phyloP scores from a whole-genome alignment of 2,113 vertebrate genomes.

The Artemisiospiza belli region DNA sequence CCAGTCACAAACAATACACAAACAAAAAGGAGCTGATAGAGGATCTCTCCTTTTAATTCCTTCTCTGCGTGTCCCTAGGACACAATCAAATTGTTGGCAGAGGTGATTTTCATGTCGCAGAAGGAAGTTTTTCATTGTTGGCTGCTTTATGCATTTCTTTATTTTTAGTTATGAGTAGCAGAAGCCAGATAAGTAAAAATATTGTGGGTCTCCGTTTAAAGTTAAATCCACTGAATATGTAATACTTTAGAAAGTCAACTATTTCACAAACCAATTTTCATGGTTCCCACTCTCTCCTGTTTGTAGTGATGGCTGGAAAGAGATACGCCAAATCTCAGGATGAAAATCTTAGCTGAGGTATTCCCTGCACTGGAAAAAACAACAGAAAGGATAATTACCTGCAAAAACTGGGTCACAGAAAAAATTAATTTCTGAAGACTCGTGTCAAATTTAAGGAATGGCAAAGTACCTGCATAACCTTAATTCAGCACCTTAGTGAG shows the following conservation, averaged over 20 bases:
- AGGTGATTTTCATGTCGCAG: neutral
- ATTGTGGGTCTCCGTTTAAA: neutral
- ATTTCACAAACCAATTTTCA: neutral
- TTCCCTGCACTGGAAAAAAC: neutral
- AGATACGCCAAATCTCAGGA: neutral
- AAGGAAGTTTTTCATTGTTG: neutral
- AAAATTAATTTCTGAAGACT: neutral
- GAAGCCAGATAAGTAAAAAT: neutral
- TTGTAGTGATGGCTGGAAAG: neutral
- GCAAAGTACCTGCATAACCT: neutral
- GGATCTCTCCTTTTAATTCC: conserved; percentile 62
- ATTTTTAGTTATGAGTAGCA: neutral
- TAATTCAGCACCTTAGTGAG: neutral
- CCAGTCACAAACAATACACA: conserved; percentile 72
- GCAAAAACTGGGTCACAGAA: conserved; percentile 10
- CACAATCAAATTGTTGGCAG: neutral
- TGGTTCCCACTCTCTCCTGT: neutral
- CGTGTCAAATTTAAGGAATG: neutral
- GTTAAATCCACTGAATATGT: neutral
- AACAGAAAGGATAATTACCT: neutral
- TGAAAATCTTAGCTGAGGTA: neutral
- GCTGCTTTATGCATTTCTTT: neutral
- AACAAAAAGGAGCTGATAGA: conserved; percentile 67
- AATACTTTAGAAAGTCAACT: neutral
- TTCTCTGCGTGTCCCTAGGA: conserved; percentile 27